These are phyloP conservation scores for Spongilla lacustris DNA, from an alignment of 37 sponge, comb jelly and placozoan genomes.

Conservation along the genomic window DNA sequence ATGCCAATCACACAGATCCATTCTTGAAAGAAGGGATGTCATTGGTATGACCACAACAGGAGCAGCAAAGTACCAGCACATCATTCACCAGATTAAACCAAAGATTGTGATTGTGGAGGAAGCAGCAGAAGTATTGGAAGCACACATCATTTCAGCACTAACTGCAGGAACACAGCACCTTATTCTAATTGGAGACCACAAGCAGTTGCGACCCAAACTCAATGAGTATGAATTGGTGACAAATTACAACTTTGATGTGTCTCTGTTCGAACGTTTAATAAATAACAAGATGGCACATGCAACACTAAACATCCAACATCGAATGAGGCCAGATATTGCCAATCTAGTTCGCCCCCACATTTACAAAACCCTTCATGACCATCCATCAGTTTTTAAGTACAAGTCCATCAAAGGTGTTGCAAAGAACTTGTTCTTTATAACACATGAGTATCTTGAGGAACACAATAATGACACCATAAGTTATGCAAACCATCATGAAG, in stretches of 20 bases:
- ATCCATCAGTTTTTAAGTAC: slow-evolving; percentile 21
- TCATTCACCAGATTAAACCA: slow-evolving; percentile 66
- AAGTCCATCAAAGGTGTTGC: slow-evolving; percentile 36
- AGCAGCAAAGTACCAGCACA: slow-evolving; percentile 75
- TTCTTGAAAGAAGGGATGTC: slow-evolving; percentile 14
- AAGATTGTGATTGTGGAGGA: slow-evolving; percentile 88
- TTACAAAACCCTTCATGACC: slow-evolving; percentile 47
- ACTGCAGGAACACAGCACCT: slow-evolving; percentile 71
- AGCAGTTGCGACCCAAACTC: slow-evolving; percentile 85
- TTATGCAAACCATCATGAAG: slow-evolving; percentile 60
- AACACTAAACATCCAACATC: slow-evolving; percentile 74
- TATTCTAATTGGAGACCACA: slow-evolving; percentile 91
- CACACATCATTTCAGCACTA: slow-evolving; percentile 78
- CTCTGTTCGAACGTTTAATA: slow-evolving; percentile 83
- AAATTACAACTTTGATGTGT: slow-evolving; percentile 76
- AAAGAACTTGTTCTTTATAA: slow-evolving; percentile 68
- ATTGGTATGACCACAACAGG: slow-evolving; percentile 92
- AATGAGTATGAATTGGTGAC: slow-evolving; percentile 64
- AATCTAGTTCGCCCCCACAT: slow-evolving; percentile 72
- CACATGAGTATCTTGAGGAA: slow-evolving; percentile 46
- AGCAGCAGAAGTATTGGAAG: slow-evolving; percentile 88
- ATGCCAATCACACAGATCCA: background rate
- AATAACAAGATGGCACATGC: slow-evolving; percentile 57
- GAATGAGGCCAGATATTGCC: slow-evolving; percentile 90
- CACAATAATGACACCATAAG: slow-evolving; percentile 40